These are phyloP conservation scores for Machimus rusticus DNA, from an alignment of 2,888 invertebrate genomes.

Conservation along the genomic window DNA sequence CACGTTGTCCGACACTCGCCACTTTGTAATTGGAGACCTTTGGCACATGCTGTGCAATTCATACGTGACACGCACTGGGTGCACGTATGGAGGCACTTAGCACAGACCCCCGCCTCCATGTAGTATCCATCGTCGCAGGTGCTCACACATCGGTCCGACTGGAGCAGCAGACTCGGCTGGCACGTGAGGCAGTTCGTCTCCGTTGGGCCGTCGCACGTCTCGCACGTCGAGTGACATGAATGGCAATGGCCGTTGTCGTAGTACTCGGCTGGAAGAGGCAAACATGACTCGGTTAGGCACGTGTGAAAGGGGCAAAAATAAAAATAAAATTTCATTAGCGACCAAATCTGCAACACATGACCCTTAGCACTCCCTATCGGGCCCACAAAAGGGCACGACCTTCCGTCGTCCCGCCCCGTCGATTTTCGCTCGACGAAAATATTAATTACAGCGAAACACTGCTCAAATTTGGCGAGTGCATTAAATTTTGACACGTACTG, in stretches of 20 bases:
- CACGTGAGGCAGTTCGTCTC: constrained; percentile 79
- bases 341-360: not conserved
- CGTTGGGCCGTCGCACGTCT: constrained; percentile 82
- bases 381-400: not conserved
- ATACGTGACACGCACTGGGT: constrained; percentile 78
- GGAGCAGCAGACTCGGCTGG: constrained; percentile 74
- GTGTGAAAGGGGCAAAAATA: not conserved
- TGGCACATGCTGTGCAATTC: constrained; percentile 82
- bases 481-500: constrained; percentile 1
- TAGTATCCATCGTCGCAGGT: constrained; percentile 80
- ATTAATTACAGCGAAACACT: not conserved
- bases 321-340: not conserved
- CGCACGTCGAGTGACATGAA: constrained; percentile 80
- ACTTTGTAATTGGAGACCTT: constrained; percentile 79
- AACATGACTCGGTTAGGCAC: not conserved
- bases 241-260: constrained; percentile 75
- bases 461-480: constrained; percentile 1
- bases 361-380: not conserved
- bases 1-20: constrained; percentile 84
- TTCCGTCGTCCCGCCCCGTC: not conserved
- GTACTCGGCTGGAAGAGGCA: constrained; percentile 72
- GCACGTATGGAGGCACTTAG: constrained; percentile 82
- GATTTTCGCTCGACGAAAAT: not conserved
- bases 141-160: constrained; percentile 76
- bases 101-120: constrained; percentile 76